Base-by-base conservation (phyloP, 1,140 invertebrate genomes). In the Battus philenor region DNA sequence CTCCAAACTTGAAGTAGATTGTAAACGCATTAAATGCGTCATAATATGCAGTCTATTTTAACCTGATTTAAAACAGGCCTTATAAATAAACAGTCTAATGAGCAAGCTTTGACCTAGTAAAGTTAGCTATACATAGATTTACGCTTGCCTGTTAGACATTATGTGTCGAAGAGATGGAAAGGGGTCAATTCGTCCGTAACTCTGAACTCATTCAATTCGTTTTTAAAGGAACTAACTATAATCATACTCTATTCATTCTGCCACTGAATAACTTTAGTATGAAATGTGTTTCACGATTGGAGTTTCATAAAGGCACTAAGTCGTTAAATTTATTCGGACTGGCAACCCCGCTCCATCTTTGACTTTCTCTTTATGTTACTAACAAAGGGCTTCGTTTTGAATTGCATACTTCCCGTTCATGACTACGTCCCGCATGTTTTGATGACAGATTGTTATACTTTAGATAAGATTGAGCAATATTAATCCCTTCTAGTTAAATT, bases 141-240 rank as follows among this genome's bases (percentile, higher is more conserved):
- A n/a, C n/a, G n/a, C n/a, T n/a, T n/a, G n/a, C n/a, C n/a, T n/a
- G n/a, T n/a, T n/a, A n/a, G n/a, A n/a, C n/a, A n/a, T n/a, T n/a
- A n/a, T n/a, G n/a, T n/a, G n/a, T n/a, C n/a, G n/a, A n/a, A n/a
- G 22, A 39, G 20, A 24, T 13, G 11, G 26, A 38, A 13, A 26
- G 20, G 26, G 7, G 34, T 39, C 34, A 39, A 18, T 29, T 41
- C 49, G 54, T 60, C 50, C 56, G 50, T 34, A 31, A 53, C 44
- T 47, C 41, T 49, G 44, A 53, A 50, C 15, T 51, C 46, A 60
- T 60, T 59, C 44, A 59, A 54, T 52, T 49, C 9, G 36, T 46
- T 60, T 63, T 50, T 65, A 68, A 70, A 59, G 64, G 67, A 66
- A 54, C 68, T 62, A 63, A 67, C 70, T 67, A 65, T 60, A 59